Conservation (phyloP, 2,797 vertebrate species). For the Lateolabrax maculatus region DNA sequence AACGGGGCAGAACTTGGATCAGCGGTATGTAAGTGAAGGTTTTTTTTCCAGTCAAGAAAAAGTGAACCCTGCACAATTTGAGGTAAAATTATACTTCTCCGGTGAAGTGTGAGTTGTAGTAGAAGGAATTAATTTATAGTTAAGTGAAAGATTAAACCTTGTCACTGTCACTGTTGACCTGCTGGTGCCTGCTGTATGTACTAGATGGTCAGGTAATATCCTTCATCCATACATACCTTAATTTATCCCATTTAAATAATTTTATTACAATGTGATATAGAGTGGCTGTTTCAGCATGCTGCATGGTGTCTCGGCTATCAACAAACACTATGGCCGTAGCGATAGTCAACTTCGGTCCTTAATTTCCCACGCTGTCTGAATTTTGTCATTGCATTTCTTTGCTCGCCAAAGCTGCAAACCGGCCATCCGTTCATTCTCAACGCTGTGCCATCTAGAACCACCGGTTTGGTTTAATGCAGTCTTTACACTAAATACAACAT, state of each 20-base stretch:
- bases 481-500: too few species aligned
- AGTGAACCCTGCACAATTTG: not conserved
- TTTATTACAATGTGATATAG: not conserved
- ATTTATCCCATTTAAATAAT: not conserved
- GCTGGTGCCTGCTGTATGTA: not conserved
- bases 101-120: not conserved
- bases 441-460: too few species aligned
- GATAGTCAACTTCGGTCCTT: not conserved
- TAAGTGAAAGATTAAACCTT: constrained; percentile 1
- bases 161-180: not conserved
- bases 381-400: not conserved
- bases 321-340: not conserved
- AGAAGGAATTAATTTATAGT: not conserved
- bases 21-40: not conserved
- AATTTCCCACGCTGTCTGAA: not conserved
- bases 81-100: not conserved
- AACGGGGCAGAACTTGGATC: not conserved
- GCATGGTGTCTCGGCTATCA: not conserved
- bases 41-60: not conserved
- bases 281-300: not conserved
- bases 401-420: not conserved
- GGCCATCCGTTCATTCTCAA: too few species aligned
- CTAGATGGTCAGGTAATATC: not conserved
- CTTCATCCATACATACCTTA: not conserved
- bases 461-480: too few species aligned